Evolutionary conservation across 2,113 vertebrate genomes (phyloP).

Genomic region (Corythoichthys haematopterus): DNA sequence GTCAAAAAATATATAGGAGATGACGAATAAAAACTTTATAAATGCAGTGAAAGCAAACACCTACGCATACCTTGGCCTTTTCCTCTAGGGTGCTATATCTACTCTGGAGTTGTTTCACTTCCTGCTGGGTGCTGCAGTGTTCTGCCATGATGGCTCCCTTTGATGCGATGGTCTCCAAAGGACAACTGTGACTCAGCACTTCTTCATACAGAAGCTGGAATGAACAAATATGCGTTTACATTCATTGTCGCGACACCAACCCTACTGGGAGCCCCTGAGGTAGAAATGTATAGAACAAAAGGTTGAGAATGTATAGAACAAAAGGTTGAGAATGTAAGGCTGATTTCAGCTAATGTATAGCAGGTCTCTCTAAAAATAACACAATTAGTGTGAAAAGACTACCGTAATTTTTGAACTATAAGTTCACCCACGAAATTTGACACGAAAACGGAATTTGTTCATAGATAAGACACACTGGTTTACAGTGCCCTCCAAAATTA

Average conservation of each 20-base stretch:
- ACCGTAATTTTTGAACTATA: no score
- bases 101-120: constrained; percentile 87
- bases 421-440: no score
- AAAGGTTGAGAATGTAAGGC: not conserved
- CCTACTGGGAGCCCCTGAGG: not conserved
- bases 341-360: not conserved
- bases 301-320: not conserved
- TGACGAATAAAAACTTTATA: not conserved
- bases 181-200: constrained; percentile 83
- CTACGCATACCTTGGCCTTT: constrained; percentile 79
- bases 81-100: constrained; percentile 80
- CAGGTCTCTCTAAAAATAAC: no score
- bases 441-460: no score
- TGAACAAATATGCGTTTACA: constrained; percentile 16
- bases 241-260: constrained; percentile 5
- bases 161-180: constrained; percentile 86
- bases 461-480: no score
- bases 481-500: no score
- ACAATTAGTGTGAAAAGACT: no score
- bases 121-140: constrained; percentile 83
- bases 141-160: constrained; percentile 88
- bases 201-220: constrained; percentile 90
- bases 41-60: not conserved
- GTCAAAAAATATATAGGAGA: not conserved
- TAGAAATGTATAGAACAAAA: not conserved